phyloP scores from a whole-genome alignment of 1,140 invertebrate genomes.

The Stegodyphus dumicola region DNA sequence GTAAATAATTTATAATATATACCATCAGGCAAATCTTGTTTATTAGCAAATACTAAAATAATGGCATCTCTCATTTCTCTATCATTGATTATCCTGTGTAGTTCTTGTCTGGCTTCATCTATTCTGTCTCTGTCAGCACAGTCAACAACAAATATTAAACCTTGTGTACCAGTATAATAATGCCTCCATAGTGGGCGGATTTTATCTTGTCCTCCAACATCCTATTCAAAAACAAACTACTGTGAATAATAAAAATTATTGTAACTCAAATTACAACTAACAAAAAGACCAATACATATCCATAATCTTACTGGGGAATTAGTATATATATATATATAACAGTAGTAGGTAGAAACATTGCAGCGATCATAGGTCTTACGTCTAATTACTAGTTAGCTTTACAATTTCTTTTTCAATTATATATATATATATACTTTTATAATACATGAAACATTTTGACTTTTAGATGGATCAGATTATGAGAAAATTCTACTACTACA shows the following conservation, averaged over 20 bases:
- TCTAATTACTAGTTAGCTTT: no score
- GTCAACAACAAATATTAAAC: slow-evolving; percentile 76
- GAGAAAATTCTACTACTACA: no score
- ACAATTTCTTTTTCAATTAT: no score
- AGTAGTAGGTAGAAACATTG: no score
- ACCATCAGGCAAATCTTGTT: slow-evolving; percentile 93
- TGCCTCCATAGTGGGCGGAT: slow-evolving; percentile 98
- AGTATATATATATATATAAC: no score
- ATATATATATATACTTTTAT: no score
- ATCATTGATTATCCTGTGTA: slow-evolving; percentile 99
- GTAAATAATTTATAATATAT: slow-evolving; percentile 55
- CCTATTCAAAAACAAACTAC: slow-evolving; percentile 71
- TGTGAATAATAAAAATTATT: neutral
- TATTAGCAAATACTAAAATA: slow-evolving; percentile 99
- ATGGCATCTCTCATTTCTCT: slow-evolving; percentile 99
- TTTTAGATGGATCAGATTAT: no score
- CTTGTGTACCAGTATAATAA: slow-evolving; percentile 89
- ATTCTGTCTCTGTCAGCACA: slow-evolving; percentile 87
- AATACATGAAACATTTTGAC: no score
- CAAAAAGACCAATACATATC: no score
- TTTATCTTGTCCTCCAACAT: slow-evolving; percentile 99
- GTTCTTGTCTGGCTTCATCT: slow-evolving; percentile 92
- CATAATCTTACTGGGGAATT: no score
- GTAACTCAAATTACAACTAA: neutral
- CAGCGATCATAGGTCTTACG: no score